A percentile compares a stretch with the other conserved stretches of the same genome.
phyloP scores from a whole-genome alignment of 2,113 vertebrate species.

The Tauraco erythrolophus region DNA sequence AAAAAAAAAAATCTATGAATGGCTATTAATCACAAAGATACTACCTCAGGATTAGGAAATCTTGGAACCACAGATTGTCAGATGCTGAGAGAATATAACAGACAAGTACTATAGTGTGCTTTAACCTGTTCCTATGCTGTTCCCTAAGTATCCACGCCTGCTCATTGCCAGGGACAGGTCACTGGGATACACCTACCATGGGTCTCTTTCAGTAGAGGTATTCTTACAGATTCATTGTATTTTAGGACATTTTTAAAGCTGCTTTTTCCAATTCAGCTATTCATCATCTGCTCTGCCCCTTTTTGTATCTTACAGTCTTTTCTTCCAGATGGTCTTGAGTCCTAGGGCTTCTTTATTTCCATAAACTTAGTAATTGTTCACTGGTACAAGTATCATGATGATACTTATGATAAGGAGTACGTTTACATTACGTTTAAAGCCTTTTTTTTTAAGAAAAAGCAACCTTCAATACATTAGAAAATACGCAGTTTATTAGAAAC shows the following conservation, averaged over 20 bases:
- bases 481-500: not conserved
- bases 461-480: not conserved
- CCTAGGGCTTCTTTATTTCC: not conserved
- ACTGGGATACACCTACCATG: not conserved
- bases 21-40: slow-evolving; percentile 46
- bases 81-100: not conserved
- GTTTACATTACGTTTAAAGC: not conserved
- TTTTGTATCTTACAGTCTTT: not conserved
- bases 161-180: not conserved
- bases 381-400: not conserved
- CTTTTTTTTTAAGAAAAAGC: not conserved
- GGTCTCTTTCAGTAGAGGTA: not conserved
- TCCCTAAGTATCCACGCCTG: not conserved
- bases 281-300: not conserved
- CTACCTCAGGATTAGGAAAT: slow-evolving; percentile 31
- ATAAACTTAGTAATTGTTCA: not conserved
- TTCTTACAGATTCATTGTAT: not conserved
- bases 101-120: not conserved
- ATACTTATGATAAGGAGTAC: not conserved
- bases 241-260: not conserved
- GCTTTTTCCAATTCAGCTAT: not conserved
- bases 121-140: not conserved
- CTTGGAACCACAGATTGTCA: not conserved
- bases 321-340: not conserved
- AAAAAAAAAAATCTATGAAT: not conserved